Conservation (phyloP, 2,113 vertebrate genomes). For the Blennius ocellaris region DNA sequence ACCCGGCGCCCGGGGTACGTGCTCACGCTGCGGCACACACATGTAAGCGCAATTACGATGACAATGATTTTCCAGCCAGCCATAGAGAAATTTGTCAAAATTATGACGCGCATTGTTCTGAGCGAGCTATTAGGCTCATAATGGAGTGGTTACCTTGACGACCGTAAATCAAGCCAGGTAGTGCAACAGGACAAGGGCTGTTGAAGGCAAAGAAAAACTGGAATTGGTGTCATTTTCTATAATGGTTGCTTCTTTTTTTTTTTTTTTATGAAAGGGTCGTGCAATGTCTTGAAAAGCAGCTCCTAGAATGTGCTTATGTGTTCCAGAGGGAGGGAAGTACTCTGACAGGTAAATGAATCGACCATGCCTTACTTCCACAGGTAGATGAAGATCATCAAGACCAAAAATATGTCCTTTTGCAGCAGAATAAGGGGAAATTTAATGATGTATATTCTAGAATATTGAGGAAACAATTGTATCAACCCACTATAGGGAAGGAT, state of each 20-base stretch:
- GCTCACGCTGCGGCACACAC: constrained; percentile 46
- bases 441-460: too few species aligned
- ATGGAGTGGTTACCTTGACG: constrained; percentile 70
- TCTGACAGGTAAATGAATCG: too few species aligned
- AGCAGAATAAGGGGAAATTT: too few species aligned
- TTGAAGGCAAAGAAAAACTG: constrained; percentile 29
- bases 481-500: too few species aligned
- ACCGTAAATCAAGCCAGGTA: constrained; percentile 63
- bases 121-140: constrained; percentile 62
- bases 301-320: constrained; percentile 7
- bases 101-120: constrained; percentile 71
- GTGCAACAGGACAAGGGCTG: constrained; percentile 47
- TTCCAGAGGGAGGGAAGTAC: background rate
- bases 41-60: constrained; percentile 69
- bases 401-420: too few species aligned
- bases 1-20: constrained; percentile 38
- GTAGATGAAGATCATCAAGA: too few species aligned
- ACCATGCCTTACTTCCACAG: too few species aligned
- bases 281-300: constrained; percentile 15
- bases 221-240: constrained; percentile 50
- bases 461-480: too few species aligned
- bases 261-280: constrained; percentile 24
- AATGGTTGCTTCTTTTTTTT: constrained; percentile 10
- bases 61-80: constrained; percentile 58
- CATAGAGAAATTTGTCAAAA: constrained; percentile 65